phyloP scores from a whole-genome alignment of 1,140 invertebrate genomes.

The Sarcophaga bullata region DNA sequence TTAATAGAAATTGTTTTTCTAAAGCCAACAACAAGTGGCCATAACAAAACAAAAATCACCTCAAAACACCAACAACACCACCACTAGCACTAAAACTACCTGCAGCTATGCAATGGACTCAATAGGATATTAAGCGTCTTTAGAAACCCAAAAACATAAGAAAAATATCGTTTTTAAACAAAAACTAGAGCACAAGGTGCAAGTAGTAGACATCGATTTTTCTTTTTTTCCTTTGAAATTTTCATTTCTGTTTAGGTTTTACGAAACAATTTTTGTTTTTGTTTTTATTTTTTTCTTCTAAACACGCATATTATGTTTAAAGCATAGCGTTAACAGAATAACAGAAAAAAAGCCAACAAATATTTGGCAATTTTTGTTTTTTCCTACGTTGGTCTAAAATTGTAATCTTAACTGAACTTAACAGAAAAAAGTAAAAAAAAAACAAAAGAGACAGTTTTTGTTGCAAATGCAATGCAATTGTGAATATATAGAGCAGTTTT shows the following conservation, averaged over 20 bases:
- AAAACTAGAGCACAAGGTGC: conserved; percentile 11
- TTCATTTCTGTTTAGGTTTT: neutral
- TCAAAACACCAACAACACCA: neutral
- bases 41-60: too few species aligned
- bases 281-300: too few species aligned
- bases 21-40: neutral
- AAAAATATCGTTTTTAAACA: too few species aligned
- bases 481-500: neutral
- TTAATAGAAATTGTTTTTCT: conserved; percentile 23
- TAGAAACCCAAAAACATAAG: neutral
- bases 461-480: neutral
- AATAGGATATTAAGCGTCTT: neutral
- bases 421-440: neutral
- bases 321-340: neutral
- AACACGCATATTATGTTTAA: conserved; percentile 15
- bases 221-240: too few species aligned
- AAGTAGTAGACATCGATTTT: too few species aligned
- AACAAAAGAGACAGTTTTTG: neutral
- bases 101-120: neutral
- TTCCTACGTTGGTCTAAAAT: neutral
- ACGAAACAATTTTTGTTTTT: neutral
- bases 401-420: neutral
- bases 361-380: conserved; percentile 22
- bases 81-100: too few species aligned
- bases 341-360: neutral